Percentiles rank a stretch among this genome's conserved stretches.
phyloP scores from a whole-genome alignment of 2,797 vertebrate species.

The Harpagifer antarcticus region DNA sequence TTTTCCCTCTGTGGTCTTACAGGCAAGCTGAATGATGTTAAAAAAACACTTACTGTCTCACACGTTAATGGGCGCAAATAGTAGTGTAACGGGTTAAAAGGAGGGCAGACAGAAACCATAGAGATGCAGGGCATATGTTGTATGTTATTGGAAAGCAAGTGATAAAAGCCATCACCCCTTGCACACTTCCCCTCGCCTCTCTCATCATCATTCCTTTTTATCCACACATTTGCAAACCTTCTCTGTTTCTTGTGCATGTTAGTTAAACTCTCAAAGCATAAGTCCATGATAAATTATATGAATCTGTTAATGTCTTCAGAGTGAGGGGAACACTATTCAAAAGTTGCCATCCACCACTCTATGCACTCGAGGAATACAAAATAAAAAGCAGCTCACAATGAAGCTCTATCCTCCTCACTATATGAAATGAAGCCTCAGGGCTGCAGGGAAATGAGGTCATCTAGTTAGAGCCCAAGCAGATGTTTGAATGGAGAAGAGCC shows the following conservation, averaged over 20 bases:
- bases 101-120: slow-evolving; percentile 38
- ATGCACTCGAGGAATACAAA: slow-evolving; percentile 25
- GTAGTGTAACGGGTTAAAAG: slow-evolving; percentile 52
- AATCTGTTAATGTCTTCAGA: neutral
- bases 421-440: slow-evolving; percentile 58
- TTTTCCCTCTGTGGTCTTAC: slow-evolving; percentile 12
- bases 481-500: slow-evolving; percentile 62
- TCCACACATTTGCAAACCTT: neutral
- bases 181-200: neutral
- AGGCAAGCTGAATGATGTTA: slow-evolving; percentile 15
- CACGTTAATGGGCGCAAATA: slow-evolving; percentile 32
- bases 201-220: neutral
- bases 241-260: neutral
- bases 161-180: slow-evolving; percentile 42
- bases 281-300: neutral
- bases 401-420: slow-evolving; percentile 58
- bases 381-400: slow-evolving; percentile 45
- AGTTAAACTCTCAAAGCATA: neutral
- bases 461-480: slow-evolving; percentile 49
- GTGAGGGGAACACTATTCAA: slow-evolving; percentile 18
- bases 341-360: slow-evolving; percentile 18
- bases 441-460: slow-evolving; percentile 70
- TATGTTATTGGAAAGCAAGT: slow-evolving; percentile 36
- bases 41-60: slow-evolving; percentile 19
- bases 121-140: slow-evolving; percentile 29